Percentiles rank a stretch among this genome's conserved stretches.
phyloP scores from a whole-genome alignment of 2,113 vertebrate species.

The Apeltes quadracus region DNA sequence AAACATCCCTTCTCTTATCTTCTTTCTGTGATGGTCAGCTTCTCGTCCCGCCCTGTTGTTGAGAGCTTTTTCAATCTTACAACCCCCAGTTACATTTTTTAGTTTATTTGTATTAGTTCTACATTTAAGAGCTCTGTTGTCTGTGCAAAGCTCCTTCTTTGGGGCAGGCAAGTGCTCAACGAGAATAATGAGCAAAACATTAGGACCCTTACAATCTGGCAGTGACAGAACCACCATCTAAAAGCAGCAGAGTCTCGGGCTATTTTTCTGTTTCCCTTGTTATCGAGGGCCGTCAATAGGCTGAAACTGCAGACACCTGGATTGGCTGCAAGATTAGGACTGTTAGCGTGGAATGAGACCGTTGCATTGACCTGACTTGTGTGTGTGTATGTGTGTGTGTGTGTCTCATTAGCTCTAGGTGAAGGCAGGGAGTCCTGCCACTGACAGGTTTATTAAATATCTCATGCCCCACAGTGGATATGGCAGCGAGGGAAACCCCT shows the following conservation, averaged over 20 bases:
- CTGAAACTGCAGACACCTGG: constrained; percentile 1
- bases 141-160: too few species aligned
- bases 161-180: background rate
- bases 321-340: constrained; percentile 28
- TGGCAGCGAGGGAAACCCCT: constrained; percentile 71
- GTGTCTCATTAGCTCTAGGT: constrained; percentile 69
- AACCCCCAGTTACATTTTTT: background rate
- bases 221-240: background rate
- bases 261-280: background rate
- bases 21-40: background rate
- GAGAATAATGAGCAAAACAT: background rate
- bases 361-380: constrained; percentile 40
- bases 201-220: background rate
- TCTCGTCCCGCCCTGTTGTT: background rate
- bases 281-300: background rate
- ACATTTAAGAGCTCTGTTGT: too few species aligned
- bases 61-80: background rate
- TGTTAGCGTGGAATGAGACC: background rate
- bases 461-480: constrained; percentile 60
- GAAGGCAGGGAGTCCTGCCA: constrained; percentile 58
- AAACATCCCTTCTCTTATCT: background rate
- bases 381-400: constrained; percentile 28
- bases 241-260: background rate
- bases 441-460: constrained; percentile 81
- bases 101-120: background rate